Base-by-base conservation (phyloP, 2,888 invertebrate genomes). In the Eupithecia subumbrata region DNA sequence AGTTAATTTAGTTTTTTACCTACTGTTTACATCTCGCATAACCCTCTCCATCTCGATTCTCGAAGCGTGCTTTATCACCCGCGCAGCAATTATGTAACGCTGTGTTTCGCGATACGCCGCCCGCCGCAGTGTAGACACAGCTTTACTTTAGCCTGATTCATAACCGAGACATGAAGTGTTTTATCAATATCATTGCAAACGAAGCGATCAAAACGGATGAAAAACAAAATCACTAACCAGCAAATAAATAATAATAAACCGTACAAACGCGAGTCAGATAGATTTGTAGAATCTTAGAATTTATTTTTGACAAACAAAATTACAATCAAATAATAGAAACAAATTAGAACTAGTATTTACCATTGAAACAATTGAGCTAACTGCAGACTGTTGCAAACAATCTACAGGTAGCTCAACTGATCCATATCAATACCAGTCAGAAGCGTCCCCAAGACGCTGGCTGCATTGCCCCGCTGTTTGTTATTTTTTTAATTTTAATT, bases 51-150 rank as follows among this genome's bases (percentile, higher is more conserved):
- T 73, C 72, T 68, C 71, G 70, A 60, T 60, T 60, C 60, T 14
- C 11, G 60, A 34, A 52, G 73, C 76, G 78, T 78, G 76, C 78
- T 78, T 70, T 78, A 78, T 78, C 78, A 72, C 78, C 34, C 73
- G 71, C 64, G 37, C 66, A 22, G 72, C 72, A 78, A 76, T 78
- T 76, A 78, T 67, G 72, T 40, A 43, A 43, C 68, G 78, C 78
- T 76, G 72, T 78, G 78, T 78, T 78, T 69, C 74, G 72, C 73
- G 78, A 78, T 76, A 76, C 74, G 74, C 71, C 34, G 40, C 40
- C 37, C 37, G 40, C 40, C n/a, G 63, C 72, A 75, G 60, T 78
- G 78, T 78, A 76, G 63, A 78, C 75, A 71, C 72, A 45, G 76
- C 76, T 74, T 78, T 74, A 74, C 68, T 63, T 72, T 25, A 63